These are phyloP conservation scores for Pogoniulus pusillus DNA, from an alignment of 2,797 vertebrate genomes.

Conservation along the genomic window DNA sequence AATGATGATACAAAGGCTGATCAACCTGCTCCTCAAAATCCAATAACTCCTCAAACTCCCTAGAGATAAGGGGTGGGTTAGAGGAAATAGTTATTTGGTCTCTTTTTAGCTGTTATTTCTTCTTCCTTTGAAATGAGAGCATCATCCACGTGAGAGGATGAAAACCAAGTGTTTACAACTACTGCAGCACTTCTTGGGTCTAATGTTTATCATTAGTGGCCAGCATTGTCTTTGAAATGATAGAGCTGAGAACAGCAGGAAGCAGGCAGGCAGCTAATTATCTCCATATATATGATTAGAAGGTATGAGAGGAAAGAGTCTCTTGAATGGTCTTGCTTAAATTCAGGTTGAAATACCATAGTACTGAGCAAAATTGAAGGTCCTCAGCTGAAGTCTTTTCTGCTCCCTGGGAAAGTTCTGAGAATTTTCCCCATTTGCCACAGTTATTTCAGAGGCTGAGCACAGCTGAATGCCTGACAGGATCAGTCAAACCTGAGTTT, in stretches of 20 bases:
- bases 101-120: not conserved
- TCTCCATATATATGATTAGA: not conserved
- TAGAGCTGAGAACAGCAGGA: not conserved
- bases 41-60: constrained; percentile 23
- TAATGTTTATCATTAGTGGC: not conserved
- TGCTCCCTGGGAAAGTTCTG: not conserved
- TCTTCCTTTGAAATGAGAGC: too few relatives aligned
- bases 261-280: not conserved
- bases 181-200: not conserved
- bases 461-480: not conserved
- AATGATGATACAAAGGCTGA: constrained; percentile 18
- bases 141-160: not conserved
- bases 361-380: not conserved
- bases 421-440: not conserved
- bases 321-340: not conserved
- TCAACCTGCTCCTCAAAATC: not conserved
- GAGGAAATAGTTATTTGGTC: not conserved
- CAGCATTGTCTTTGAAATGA: not conserved
- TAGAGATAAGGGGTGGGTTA: not conserved
- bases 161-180: not conserved
- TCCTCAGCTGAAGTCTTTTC: not conserved
- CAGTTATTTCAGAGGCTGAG: not conserved
- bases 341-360: not conserved
- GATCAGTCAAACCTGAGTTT: not conserved
- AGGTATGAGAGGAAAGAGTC: not conserved